A percentile compares a stretch with the other conserved stretches of the same genome.
These are phyloP conservation scores for Bicyclus anynana DNA, from an alignment of 1,140 invertebrate species.

Conservation along the genomic window DNA sequence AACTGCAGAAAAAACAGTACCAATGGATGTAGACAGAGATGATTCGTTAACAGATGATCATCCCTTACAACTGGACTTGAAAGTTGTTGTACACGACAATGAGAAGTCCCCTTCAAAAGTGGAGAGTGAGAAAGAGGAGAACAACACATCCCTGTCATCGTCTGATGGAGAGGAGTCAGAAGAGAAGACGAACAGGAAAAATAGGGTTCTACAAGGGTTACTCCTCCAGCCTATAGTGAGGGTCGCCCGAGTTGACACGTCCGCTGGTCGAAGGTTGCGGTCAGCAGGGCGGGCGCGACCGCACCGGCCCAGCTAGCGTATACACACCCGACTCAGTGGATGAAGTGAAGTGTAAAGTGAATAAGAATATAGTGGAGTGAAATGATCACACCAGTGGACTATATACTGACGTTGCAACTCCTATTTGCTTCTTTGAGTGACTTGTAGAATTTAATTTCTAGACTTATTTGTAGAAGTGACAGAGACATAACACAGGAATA, in stretches of 20 bases:
- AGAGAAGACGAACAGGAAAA: slow-evolving; percentile 42
- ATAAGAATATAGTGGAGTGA: no score
- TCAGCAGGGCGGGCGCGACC: slow-evolving; percentile 42
- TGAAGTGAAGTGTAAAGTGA: slow-evolving; percentile 1
- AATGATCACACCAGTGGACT: neutral
- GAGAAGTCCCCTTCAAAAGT: slow-evolving; percentile 22
- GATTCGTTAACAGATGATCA: slow-evolving; percentile 16
- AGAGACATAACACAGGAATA: no score
- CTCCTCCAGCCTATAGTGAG: slow-evolving; percentile 69
- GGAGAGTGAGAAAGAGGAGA: slow-evolving; percentile 25
- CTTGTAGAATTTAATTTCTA: no score
- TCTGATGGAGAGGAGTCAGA: slow-evolving; percentile 47
- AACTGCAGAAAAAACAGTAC: slow-evolving; percentile 10
- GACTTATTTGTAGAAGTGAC: no score
- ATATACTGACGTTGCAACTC: neutral
- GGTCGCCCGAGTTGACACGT: slow-evolving; percentile 63
- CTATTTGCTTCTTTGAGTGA: neutral
- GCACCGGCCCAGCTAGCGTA: slow-evolving; percentile 48
- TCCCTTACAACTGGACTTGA: slow-evolving; percentile 25
- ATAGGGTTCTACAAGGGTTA: slow-evolving; percentile 37
- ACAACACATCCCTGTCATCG: slow-evolving; percentile 34
- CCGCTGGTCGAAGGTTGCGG: slow-evolving; percentile 44
- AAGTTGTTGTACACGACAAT: slow-evolving; percentile 23
- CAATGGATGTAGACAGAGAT: slow-evolving; percentile 12
- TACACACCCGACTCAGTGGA: slow-evolving; percentile 22